A percentile compares a stretch with the other conserved stretches of the same genome.
phyloP scores from a whole-genome alignment of 2,113 vertebrate genomes.

The Indri indri region DNA sequence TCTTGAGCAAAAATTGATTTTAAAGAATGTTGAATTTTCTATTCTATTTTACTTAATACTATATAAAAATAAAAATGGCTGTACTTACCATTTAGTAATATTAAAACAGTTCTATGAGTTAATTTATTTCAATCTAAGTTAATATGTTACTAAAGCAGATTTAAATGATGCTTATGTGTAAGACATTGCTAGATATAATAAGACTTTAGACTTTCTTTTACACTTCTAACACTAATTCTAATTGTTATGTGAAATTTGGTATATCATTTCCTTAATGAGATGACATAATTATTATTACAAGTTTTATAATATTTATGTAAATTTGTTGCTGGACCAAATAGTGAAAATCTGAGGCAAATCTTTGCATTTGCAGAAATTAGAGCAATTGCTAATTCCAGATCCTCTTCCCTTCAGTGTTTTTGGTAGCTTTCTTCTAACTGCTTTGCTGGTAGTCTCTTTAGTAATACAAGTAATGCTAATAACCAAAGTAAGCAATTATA shows the following conservation, averaged over 20 bases:
- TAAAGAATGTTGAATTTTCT: conserved; percentile 12
- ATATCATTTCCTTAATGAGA: background rate
- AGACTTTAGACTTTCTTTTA: background rate
- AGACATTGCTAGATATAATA: background rate
- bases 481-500: background rate
- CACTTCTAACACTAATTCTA: background rate
- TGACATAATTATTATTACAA: background rate
- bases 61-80: background rate
- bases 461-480: conserved; percentile 21
- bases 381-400: background rate
- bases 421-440: background rate
- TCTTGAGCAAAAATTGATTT: conserved; percentile 8
- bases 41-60: background rate
- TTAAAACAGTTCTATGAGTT: background rate
- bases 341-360: background rate
- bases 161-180: background rate
- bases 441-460: background rate
- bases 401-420: background rate
- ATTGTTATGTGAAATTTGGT: background rate
- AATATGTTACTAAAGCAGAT: background rate
- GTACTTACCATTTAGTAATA: background rate
- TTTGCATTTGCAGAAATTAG: background rate
- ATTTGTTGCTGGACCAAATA: background rate
- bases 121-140: background rate
- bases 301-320: background rate